These are phyloP conservation scores for Idris sp. DNA, from an alignment of 1,140 invertebrate species.

Conservation along the genomic window DNA sequence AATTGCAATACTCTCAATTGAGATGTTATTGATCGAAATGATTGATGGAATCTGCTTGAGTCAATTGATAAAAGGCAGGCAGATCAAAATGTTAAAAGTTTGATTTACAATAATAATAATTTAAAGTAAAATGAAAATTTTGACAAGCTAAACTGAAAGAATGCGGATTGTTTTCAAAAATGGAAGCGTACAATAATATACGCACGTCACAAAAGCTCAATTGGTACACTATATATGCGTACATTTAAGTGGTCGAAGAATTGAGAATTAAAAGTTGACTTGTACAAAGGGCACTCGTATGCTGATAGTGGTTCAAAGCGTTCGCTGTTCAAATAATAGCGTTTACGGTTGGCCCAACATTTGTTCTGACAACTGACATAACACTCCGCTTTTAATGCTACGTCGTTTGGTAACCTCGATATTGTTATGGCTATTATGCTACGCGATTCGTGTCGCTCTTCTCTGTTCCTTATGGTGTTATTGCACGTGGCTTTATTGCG, in stretches of 20 bases:
- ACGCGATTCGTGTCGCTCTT: slow-evolving; percentile 34
- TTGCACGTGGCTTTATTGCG: slow-evolving; percentile 39
- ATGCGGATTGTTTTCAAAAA: no score
- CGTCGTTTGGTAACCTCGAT: slow-evolving; percentile 41
- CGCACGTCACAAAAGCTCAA: no score
- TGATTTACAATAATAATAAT: no score
- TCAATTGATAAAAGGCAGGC: no score
- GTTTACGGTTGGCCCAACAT: slow-evolving; percentile 38
- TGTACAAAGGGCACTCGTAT: slow-evolving; percentile 7
- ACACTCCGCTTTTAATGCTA: not conserved
- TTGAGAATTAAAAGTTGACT: slow-evolving; percentile 14
- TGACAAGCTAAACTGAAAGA: no score
- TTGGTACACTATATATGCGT: no score
- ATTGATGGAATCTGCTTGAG: slow-evolving; percentile 41
- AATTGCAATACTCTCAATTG: slow-evolving; percentile 27
- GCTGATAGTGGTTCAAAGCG: slow-evolving; percentile 30
- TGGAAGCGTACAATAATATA: no score
- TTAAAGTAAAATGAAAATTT: no score
- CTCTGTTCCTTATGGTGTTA: slow-evolving; percentile 16
- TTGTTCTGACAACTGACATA: slow-evolving; percentile 8
- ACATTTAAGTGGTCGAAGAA: no score
- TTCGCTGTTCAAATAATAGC: slow-evolving; percentile 50
- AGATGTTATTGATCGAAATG: slow-evolving; percentile 47
- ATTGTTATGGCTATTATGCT: slow-evolving; percentile 48
- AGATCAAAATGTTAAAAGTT: no score